Conservation (phyloP, 1,140 invertebrate genomes). For the Meloidogyne chitwoodi region DNA sequence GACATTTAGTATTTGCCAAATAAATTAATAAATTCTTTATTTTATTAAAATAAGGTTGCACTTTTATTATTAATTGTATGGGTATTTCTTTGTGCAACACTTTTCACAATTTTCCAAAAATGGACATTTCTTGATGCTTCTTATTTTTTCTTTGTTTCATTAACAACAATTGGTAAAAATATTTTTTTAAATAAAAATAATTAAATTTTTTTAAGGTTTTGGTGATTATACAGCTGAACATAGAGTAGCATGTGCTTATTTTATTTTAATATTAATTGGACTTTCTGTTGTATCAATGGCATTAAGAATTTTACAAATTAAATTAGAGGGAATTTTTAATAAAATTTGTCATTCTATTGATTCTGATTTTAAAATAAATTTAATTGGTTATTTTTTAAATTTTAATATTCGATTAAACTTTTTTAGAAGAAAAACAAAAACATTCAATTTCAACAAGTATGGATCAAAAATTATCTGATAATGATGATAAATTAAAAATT, state of each 20-base stretch:
- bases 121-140: constrained; percentile 47
- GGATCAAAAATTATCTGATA: not conserved
- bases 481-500: constrained; percentile 1
- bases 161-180: constrained; percentile 59
- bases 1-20: no score
- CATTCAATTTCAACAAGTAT: constrained; percentile 36
- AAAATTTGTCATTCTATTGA: constrained; percentile 38
- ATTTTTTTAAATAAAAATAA: not conserved
- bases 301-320: constrained; percentile 30
- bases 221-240: constrained; percentile 34
- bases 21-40: no score
- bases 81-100: constrained; percentile 40
- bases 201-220: constrained; percentile 14
- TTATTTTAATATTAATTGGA: constrained; percentile 38
- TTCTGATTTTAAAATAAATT: constrained; percentile 32
- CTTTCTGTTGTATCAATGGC: constrained; percentile 32
- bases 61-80: constrained; percentile 39
- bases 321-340: constrained; percentile 30
- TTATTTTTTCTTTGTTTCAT: constrained; percentile 56
- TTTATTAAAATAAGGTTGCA: constrained; percentile 20
- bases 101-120: constrained; percentile 66
- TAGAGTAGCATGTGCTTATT: constrained; percentile 38
- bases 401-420: constrained; percentile 2
- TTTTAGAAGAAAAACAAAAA: constrained; percentile 33
- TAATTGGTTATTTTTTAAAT: constrained; percentile 9